Conservation (phyloP, 2,797 vertebrate species). For the Amphiprion clarkii region DNA sequence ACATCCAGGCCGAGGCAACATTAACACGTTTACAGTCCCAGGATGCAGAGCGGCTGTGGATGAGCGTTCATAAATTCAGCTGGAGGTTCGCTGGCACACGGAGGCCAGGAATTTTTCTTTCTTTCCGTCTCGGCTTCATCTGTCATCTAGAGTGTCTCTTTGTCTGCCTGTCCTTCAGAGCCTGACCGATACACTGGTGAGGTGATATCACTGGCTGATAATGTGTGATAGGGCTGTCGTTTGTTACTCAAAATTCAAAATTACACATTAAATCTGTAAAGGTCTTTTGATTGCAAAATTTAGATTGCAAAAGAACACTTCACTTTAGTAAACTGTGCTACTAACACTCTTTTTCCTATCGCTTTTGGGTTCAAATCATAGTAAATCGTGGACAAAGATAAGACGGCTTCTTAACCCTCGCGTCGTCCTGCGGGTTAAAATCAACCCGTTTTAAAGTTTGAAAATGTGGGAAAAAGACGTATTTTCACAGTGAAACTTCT, state of each 20-base stretch:
- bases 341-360: neutral
- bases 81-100: slow-evolving; percentile 54
- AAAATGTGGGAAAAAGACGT: no score
- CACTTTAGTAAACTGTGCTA: neutral
- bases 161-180: slow-evolving; percentile 31
- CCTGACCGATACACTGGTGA: slow-evolving; percentile 5
- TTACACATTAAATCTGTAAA: neutral
- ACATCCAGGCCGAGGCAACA: slow-evolving; percentile 52
- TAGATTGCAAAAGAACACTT: no score
- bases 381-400: neutral
- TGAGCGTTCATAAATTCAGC: slow-evolving; percentile 73
- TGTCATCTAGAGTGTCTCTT: slow-evolving; percentile 32
- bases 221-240: neutral
- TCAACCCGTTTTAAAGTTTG: no score
- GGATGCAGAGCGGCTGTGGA: slow-evolving; percentile 55
- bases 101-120: slow-evolving; percentile 53
- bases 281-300: neutral
- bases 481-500: no score
- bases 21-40: slow-evolving; percentile 66
- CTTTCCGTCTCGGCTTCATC: slow-evolving; percentile 66
- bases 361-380: neutral
- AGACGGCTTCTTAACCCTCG: neutral
- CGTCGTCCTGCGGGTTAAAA: no score
- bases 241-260: neutral
- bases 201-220: neutral